phyloP scores from a whole-genome alignment of 2,888 invertebrate genomes.

The Patella caerulea region DNA sequence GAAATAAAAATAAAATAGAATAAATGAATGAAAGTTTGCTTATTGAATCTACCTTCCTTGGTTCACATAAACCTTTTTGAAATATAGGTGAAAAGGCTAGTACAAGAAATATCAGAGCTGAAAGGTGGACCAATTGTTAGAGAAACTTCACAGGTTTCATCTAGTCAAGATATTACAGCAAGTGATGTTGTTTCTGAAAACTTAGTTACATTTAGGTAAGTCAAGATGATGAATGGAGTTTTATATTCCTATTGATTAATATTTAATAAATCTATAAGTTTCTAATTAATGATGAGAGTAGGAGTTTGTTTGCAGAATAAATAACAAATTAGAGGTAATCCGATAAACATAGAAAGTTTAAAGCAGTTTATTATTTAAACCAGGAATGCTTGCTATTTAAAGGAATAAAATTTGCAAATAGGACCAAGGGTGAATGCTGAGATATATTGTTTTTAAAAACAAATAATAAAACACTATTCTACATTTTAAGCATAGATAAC shows the following conservation, averaged over 20 bases:
- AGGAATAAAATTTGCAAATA: no score
- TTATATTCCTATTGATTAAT: not conserved
- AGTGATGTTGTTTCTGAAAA: constrained; percentile 81
- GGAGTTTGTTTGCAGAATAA: not conserved
- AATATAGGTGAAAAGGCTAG: constrained; percentile 77
- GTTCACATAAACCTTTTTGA: not conserved
- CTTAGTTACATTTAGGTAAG: constrained; percentile 83
- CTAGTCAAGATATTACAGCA: constrained; percentile 62
- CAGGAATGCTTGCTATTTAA: no score
- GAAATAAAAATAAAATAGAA: no score
- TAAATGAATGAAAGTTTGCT: not conserved
- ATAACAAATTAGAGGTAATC: no score
- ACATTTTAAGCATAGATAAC: no score
- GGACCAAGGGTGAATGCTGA: no score
- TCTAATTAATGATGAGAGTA: not conserved
- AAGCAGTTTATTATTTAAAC: no score
- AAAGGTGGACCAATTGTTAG: constrained; percentile 76
- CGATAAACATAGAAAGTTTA: no score
- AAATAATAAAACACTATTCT: no score
- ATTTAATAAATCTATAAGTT: not conserved
- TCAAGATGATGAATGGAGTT: not conserved
- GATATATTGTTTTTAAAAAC: no score
- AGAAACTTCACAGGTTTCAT: constrained; percentile 53
- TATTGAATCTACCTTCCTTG: not conserved
- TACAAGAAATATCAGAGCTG: constrained; percentile 88